Percentiles rank a stretch among this genome's conserved stretches.
Conservation (phyloP, 1,140 invertebrate genomes). For the Elymnias hypermnestra region DNA sequence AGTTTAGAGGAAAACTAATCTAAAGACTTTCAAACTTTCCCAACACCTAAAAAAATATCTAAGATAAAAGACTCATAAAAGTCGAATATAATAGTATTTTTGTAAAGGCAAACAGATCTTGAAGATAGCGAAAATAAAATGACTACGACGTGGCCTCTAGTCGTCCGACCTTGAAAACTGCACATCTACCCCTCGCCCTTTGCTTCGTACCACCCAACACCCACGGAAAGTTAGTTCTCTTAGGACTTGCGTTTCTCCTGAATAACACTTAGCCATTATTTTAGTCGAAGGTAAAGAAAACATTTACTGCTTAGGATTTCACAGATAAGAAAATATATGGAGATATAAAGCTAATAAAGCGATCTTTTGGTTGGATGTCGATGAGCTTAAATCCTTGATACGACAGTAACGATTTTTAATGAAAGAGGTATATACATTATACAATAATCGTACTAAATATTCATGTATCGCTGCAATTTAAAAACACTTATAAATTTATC, state of each 20-base stretch:
- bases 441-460: too few relatives aligned
- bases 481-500: too few relatives aligned
- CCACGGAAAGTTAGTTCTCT: conserved; percentile 17
- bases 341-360: background rate
- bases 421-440: too few relatives aligned
- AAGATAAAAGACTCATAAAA: too few relatives aligned
- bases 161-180: conserved; percentile 49
- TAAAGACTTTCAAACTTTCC: too few relatives aligned
- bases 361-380: background rate
- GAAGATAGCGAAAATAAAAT: background rate
- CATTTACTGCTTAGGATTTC: background rate
- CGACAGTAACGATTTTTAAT: too few relatives aligned
- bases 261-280: conserved; percentile 10
- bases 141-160: conserved; percentile 17
- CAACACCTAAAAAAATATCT: too few relatives aligned
- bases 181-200: conserved; percentile 13
- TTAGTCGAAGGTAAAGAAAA: conserved; percentile 5
- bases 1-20: too few relatives aligned
- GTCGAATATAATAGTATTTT: too few relatives aligned
- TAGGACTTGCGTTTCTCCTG: conserved; percentile 10
- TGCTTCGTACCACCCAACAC: background rate
- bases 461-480: too few relatives aligned
- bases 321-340: background rate
- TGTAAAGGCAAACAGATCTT: conserved; percentile 9
- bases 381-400: background rate